Percentiles rank a stretch among this genome's conserved stretches.
phyloP scores from a whole-genome alignment of 2,113 vertebrate species.

The Laticauda colubrina region DNA sequence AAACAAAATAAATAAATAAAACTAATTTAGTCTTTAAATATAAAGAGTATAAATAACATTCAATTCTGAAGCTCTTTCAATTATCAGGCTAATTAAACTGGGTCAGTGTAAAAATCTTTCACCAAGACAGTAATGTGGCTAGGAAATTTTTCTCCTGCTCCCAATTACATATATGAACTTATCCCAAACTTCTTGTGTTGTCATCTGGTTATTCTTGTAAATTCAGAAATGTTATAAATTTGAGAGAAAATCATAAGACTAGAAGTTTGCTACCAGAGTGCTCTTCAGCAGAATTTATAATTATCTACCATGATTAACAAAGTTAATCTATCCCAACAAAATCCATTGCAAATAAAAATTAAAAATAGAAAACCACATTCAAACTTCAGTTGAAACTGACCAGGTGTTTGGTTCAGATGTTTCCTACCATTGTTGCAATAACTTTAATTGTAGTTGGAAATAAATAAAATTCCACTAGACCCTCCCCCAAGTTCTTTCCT shows the following conservation, averaged over 20 bases:
- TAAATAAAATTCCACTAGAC: neutral
- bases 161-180: neutral
- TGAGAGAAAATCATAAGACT: neutral
- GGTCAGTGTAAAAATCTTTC: neutral
- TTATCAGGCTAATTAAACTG: neutral
- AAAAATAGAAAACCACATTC: neutral
- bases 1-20: neutral
- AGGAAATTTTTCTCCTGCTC: neutral
- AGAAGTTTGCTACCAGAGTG: neutral
- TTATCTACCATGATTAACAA: neutral
- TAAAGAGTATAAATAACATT: too few species aligned
- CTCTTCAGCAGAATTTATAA: neutral
- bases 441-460: neutral
- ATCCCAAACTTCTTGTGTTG: too few species aligned
- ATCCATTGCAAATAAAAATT: neutral
- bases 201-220: neutral
- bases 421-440: neutral
- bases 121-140: neutral
- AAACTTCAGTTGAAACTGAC: neutral
- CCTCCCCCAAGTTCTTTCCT: neutral
- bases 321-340: neutral
- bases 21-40: neutral
- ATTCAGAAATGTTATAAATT: neutral
- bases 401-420: neutral
- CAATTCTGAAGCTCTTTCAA: neutral